Conservation (phyloP, 2,113 vertebrate genomes). For the Aspidoscelis tigris region DNA sequence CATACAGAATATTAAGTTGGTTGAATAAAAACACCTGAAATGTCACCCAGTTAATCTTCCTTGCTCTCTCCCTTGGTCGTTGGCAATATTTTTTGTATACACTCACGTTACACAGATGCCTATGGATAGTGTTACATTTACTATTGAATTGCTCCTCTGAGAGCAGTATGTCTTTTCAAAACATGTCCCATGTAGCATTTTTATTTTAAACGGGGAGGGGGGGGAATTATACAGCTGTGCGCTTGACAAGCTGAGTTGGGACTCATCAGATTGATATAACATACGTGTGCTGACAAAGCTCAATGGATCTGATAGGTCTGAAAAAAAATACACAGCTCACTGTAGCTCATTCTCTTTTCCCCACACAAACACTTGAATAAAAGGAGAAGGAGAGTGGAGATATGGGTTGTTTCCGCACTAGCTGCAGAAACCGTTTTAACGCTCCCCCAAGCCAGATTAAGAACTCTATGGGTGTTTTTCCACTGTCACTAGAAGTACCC, state of each 20-base stretch:
- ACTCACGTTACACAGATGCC: not conserved
- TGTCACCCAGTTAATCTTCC: not conserved
- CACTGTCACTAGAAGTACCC: no score
- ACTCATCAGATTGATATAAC: slow-evolving; percentile 23
- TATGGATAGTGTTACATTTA: not conserved
- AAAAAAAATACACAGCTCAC: slow-evolving; percentile 19
- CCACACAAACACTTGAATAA: slow-evolving; percentile 5
- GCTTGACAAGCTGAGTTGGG: slow-evolving; percentile 25
- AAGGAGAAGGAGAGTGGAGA: not conserved
- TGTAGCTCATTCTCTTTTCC: not conserved
- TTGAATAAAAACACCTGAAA: not conserved
- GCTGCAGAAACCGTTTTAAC: no score
- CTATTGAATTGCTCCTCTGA: not conserved
- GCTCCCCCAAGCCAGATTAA: no score
- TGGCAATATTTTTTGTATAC: not conserved
- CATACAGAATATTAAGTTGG: not conserved
- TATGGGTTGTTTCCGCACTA: no score
- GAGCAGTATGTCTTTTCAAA: not conserved
- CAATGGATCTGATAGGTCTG: not conserved
- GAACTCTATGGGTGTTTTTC: no score
- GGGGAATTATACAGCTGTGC: not conserved
- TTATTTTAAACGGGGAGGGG: not conserved
- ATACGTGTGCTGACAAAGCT: slow-evolving; percentile 13
- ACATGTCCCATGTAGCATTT: slow-evolving; percentile 14
- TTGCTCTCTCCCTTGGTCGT: not conserved